Conservation (phyloP, 2,113 vertebrate species). For the Himantopus leucocephalus region DNA sequence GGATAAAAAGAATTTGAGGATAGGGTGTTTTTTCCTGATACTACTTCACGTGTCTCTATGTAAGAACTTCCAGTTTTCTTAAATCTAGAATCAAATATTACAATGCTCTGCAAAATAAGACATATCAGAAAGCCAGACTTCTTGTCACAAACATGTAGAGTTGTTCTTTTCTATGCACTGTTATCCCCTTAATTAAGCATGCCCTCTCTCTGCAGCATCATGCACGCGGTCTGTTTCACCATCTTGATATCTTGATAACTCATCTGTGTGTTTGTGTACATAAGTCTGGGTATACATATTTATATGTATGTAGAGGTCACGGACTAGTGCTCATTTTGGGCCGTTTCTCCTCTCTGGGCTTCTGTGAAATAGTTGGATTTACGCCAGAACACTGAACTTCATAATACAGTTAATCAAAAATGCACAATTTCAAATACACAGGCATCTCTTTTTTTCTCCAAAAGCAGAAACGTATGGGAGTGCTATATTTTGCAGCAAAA, state of each 20-base stretch:
- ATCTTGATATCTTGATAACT: neutral
- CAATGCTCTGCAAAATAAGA: neutral
- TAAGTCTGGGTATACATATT: neutral
- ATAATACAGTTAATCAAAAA: neutral
- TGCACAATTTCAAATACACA: neutral
- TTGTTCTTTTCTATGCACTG: neutral
- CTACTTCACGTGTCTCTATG: neutral
- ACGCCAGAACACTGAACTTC: neutral
- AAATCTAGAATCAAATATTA: neutral
- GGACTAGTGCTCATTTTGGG: neutral
- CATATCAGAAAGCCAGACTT: neutral
- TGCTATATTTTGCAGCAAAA: neutral
- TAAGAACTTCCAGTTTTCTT: neutral
- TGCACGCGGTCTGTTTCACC: neutral
- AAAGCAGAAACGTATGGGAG: neutral
- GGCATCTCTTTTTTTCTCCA: neutral
- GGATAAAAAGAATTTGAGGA: neutral
- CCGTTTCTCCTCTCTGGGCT: neutral
- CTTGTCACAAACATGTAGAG: neutral
- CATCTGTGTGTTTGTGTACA: neutral
- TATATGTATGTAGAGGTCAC: neutral
- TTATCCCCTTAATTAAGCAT: neutral
- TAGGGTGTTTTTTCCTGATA: rapidly evolving
- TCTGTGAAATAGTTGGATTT: neutral
- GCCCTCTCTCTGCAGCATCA: neutral